Evolutionary conservation across 1,140 invertebrate genomes (phyloP).

Genomic region (Brachionus sp.): DNA sequence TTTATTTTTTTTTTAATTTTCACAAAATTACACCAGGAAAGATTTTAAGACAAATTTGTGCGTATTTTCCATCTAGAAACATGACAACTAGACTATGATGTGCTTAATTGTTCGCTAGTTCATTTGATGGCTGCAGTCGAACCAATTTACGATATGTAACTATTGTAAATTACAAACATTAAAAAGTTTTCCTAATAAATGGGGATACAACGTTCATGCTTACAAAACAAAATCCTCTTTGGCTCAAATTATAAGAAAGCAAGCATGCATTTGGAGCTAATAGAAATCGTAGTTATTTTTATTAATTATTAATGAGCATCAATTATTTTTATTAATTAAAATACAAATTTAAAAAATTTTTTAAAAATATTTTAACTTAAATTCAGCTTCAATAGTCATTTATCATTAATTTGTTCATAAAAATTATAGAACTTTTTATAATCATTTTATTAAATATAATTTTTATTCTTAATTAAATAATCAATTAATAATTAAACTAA

Average conservation of each 20-base stretch:
- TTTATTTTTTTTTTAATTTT: neutral
- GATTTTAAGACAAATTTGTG: neutral
- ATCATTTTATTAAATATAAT: no score
- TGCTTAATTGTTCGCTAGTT: neutral
- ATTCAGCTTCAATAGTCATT: no score
- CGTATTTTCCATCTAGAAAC: neutral
- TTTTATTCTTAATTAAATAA: no score
- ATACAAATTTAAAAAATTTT: no score
- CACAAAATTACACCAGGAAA: slow-evolving; percentile 33
- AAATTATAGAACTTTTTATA: no score
- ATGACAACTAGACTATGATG: neutral
- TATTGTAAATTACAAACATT: neutral
- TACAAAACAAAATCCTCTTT: slow-evolving; percentile 10
- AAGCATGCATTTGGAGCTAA: no score
- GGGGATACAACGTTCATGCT: neutral
- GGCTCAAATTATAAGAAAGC: neutral
- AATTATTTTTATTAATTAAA: no score
- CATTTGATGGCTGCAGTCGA: slow-evolving; percentile 24
- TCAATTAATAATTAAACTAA: no score
- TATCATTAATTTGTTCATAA: no score
- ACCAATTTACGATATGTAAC: slow-evolving; percentile 36
- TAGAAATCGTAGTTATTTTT: no score
- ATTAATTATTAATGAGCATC: no score
- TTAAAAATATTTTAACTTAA: no score
- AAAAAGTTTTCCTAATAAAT: neutral